Percentiles rank a stretch among this genome's conserved stretches.
Conservation (phyloP, 2,888 invertebrate species). For the Eristalis tenax region DNA sequence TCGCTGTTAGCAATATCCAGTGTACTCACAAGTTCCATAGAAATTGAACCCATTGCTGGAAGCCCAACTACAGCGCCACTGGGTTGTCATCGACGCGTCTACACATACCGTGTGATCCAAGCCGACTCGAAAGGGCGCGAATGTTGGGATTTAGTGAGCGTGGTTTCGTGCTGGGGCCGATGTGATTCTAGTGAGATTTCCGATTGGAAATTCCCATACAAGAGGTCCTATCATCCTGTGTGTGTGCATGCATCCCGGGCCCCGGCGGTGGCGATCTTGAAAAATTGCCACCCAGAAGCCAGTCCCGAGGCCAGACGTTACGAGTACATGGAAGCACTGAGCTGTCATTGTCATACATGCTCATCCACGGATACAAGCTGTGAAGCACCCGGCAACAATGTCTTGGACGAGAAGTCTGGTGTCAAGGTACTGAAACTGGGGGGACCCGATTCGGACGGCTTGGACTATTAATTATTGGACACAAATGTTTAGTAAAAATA, state of each 20-base stretch:
- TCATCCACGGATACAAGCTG: slow-evolving; percentile 87
- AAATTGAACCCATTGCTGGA: slow-evolving; percentile 77
- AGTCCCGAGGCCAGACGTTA: slow-evolving; percentile 86
- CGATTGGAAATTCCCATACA: slow-evolving; percentile 94
- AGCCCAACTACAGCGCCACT: slow-evolving; percentile 82
- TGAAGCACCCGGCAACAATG: slow-evolving; percentile 83
- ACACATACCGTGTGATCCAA: slow-evolving; percentile 86
- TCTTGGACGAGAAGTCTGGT: slow-evolving; percentile 77
- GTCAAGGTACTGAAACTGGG: slow-evolving; percentile 78
- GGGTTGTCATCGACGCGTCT: slow-evolving; percentile 86
- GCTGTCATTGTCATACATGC: slow-evolving; percentile 89
- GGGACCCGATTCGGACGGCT: slow-evolving; percentile 77
- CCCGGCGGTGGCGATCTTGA: slow-evolving; percentile 85
- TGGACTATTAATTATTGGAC: slow-evolving; percentile 77
- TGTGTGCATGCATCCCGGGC: slow-evolving; percentile 89
- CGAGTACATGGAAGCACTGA: slow-evolving; percentile 89
- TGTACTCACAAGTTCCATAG: slow-evolving; percentile 68
- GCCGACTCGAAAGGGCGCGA: slow-evolving; percentile 83
- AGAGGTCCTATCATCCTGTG: slow-evolving; percentile 91
- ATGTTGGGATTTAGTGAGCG: slow-evolving; percentile 89
- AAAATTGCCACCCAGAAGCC: slow-evolving; percentile 89
- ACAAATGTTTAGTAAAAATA: slow-evolving; percentile 11
- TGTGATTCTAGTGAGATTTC: slow-evolving; percentile 94
- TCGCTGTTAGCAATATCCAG: slow-evolving; percentile 29
- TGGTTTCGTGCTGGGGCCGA: slow-evolving; percentile 90